These are phyloP conservation scores for Todiramphus saurophagus DNA, from an alignment of 2,113 vertebrate genomes.

Conservation along the genomic window DNA sequence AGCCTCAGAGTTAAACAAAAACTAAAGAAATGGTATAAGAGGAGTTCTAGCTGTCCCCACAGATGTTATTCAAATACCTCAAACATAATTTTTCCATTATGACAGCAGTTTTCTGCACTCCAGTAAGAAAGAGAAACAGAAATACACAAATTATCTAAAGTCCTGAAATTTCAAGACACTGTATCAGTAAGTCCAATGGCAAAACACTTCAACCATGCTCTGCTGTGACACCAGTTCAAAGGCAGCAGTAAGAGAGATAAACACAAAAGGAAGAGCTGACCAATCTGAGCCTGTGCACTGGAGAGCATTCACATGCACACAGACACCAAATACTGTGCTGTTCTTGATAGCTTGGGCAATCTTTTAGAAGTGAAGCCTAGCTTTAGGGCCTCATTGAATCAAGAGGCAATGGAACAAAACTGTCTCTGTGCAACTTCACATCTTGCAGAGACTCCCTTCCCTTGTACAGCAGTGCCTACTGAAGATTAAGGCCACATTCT, in stretches of 20 bases:
- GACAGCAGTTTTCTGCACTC: neutral
- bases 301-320: neutral
- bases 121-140: neutral
- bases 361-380: neutral
- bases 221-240: neutral
- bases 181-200: neutral
- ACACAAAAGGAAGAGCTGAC: neutral
- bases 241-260: neutral
- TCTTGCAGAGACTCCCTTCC: neutral
- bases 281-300: neutral
- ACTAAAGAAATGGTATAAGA: neutral
- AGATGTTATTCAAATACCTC: neutral
- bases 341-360: neutral
- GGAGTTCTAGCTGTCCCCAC: neutral
- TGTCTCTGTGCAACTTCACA: neutral
- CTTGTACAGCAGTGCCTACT: neutral
- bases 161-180: neutral
- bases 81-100: neutral
- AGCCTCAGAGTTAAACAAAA: neutral
- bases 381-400: neutral
- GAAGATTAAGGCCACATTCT: constrained; percentile 22
- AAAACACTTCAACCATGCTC: neutral
- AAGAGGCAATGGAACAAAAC: neutral
- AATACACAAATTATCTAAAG: neutral
- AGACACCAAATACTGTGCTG: neutral